Conservation (phyloP, 2,888 invertebrate species). For the Diarsia dahlii region DNA sequence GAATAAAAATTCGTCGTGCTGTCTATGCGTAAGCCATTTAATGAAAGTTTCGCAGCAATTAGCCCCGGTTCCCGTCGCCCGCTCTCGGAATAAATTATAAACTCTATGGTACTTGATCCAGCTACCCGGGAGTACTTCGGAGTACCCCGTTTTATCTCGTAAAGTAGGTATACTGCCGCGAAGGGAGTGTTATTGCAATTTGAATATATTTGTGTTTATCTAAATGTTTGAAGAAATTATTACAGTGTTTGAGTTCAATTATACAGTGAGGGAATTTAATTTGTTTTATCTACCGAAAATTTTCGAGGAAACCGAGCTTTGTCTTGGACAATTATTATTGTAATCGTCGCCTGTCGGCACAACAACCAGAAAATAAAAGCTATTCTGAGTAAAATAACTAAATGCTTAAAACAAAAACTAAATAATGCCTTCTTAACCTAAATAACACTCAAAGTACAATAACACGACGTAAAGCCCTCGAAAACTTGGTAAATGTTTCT, state of each 20-base stretch:
- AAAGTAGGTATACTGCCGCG: constrained; percentile 37
- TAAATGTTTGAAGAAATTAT: constrained; percentile 50
- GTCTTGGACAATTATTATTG: background rate
- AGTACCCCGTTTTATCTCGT: constrained; percentile 39
- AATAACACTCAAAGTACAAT: constrained; percentile 29
- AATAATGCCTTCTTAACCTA: constrained; percentile 25
- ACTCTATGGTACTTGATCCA: constrained; percentile 48
- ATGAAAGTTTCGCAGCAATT: constrained; percentile 81
- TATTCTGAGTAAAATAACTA: background rate
- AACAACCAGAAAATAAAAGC: background rate
- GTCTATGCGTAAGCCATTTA: constrained; percentile 77
- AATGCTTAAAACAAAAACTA: constrained; percentile 10
- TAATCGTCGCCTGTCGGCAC: background rate
- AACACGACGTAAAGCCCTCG: constrained; percentile 17
- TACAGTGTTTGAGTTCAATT: constrained; percentile 36
- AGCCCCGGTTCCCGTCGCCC: constrained; percentile 73
- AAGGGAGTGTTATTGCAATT: constrained; percentile 38
- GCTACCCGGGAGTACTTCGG: constrained; percentile 20
- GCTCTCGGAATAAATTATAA: constrained; percentile 79
- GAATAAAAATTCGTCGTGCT: constrained; percentile 71
- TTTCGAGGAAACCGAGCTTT: constrained; percentile 4
- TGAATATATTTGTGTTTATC: constrained; percentile 49
- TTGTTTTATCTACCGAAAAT: constrained; percentile 10
- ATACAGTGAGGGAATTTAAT: constrained; percentile 20
- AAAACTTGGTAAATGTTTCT: constrained; percentile 40